phyloP scores from a whole-genome alignment of 1,140 invertebrate genomes.

The Drosophila novamexicana region DNA sequence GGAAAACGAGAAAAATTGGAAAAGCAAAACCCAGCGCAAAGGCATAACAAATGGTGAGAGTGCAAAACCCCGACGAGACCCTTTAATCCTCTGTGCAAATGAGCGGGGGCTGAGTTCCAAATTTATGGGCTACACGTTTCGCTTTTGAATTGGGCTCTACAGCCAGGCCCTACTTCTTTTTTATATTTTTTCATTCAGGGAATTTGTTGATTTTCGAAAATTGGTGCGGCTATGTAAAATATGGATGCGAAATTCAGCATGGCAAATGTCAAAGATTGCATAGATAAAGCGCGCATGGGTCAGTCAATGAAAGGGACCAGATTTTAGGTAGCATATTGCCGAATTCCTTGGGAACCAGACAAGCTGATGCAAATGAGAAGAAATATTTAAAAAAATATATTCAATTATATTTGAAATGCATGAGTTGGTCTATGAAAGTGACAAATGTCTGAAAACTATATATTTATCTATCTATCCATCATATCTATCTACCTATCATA shows the following conservation, averaged over 20 bases:
- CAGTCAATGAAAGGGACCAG: conserved; percentile 56
- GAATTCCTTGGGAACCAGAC: not conserved
- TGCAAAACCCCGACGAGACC: conserved; percentile 76
- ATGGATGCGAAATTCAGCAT: conserved; percentile 69
- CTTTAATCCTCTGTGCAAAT: conserved; percentile 79
- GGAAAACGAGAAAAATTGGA: conserved; percentile 60
- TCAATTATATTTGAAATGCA: no score
- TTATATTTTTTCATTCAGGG: conserved; percentile 48
- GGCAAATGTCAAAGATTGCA: conserved; percentile 56
- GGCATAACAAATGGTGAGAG: conserved; percentile 70
- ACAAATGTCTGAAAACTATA: no score
- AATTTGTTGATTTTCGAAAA: conserved; percentile 42
- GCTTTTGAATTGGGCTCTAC: conserved; percentile 14
- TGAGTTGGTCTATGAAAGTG: no score
- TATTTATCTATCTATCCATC: no score
- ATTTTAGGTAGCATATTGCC: not conserved
- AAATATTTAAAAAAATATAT: not conserved
- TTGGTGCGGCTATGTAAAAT: conserved; percentile 50
- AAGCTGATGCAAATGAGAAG: not conserved
- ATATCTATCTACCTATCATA: no score
- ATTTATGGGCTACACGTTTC: conserved; percentile 68
- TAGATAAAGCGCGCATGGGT: conserved; percentile 37
- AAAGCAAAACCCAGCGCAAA: conserved; percentile 62
- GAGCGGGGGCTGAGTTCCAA: conserved; percentile 57
- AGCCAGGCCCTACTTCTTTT: conserved; percentile 22